Evolutionary conservation across 2,797 vertebrate species (phyloP), one percentile per base, ranked within the genome.

Genomic region (Pangasius mekongensis): DNA sequence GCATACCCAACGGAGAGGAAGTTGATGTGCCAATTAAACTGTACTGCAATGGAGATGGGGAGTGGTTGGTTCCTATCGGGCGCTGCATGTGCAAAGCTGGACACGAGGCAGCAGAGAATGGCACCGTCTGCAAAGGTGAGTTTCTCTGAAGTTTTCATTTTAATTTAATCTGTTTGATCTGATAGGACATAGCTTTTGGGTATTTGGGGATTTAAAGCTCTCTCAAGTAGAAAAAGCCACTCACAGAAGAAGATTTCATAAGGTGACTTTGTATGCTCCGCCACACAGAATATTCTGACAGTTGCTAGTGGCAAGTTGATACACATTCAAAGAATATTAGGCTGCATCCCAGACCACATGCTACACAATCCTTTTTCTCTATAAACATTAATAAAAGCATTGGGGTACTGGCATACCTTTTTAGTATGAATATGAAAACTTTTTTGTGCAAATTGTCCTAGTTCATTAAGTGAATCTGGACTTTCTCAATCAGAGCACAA

Each of bases 21-120:
- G 98, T 99, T 92, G 98, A 99, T 0, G 98, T 99, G 62, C 98
- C 98, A 3, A 99, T 99, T 93, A 99, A 99, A 92, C 94, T 99
- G 30, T 99, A 99, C 94, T 99, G 98, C 90, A 99, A 99, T 0
- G 98, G 98, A 0, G 98, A 98, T 0, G 98, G 98, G 2, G 98
- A 99, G 93, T 99, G 98, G 98, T 96, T 99, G 95, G 98, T 99
- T 49, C 98, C 98, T 82, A 99, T 99, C 0, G 98, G 98, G 0
- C 97, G 98, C 90, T 99, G 98, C 94, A 97, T 98, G 97, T 99
- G 98, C 94, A 97, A 97, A 83, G 95, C 97, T 0, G 98, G 98
- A 1, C 96, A 97, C 0, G 98, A 99, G 91, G 95, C 97, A 0
- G 93, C 96, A 93, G 97, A 98, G 87, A 99, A 99, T 0, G 97